A percentile compares a stretch with the other conserved stretches of the same genome.
Evolutionary conservation across 2,113 vertebrate genomes (phyloP).

Genomic region (Hymenochirus boettgeri): DNA sequence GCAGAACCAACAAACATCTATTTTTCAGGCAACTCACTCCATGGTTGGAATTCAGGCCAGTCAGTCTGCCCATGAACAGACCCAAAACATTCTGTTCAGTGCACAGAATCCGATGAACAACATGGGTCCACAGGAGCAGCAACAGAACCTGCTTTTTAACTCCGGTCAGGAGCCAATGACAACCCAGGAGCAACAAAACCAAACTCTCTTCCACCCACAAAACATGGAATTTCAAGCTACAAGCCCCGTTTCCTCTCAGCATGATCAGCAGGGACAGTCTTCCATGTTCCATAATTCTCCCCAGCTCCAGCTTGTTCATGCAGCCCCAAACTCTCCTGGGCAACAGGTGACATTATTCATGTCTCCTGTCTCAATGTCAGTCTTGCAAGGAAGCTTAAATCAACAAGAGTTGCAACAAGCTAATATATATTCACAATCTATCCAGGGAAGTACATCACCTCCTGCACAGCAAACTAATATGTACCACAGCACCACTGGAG

Average conservation of each 20-base stretch:
- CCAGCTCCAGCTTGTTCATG: conserved; percentile 84
- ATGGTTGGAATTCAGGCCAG: conserved; percentile 70
- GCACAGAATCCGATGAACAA: conserved; percentile 29
- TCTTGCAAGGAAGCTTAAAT: conserved; percentile 77
- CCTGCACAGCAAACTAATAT: conserved; percentile 79
- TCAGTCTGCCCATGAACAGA: conserved; percentile 65
- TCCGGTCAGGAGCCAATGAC: conserved; percentile 60
- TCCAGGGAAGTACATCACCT: conserved; percentile 77
- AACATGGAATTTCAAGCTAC: conserved; percentile 91
- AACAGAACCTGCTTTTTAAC: conserved; percentile 69
- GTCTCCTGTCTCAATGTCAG: conserved; percentile 82
- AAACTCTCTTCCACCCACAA: conserved; percentile 81
- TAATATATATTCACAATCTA: conserved; percentile 78
- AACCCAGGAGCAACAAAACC: conserved; percentile 76
- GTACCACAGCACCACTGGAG: conserved; percentile 77
- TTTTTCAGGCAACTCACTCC: conserved; percentile 79
- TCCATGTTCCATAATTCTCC: conserved; percentile 85
- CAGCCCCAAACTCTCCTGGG: conserved; percentile 70
- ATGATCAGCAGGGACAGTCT: conserved; percentile 72
- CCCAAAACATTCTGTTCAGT: conserved; percentile 43
- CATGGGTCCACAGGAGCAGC: conserved; percentile 68
- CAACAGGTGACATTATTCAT: conserved; percentile 87
- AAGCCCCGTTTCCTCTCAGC: conserved; percentile 65
- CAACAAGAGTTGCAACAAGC: conserved; percentile 82
- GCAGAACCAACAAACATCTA: conserved; percentile 71